phyloP scores from a whole-genome alignment of 2,797 vertebrate species.

The Alauda arvensis region DNA sequence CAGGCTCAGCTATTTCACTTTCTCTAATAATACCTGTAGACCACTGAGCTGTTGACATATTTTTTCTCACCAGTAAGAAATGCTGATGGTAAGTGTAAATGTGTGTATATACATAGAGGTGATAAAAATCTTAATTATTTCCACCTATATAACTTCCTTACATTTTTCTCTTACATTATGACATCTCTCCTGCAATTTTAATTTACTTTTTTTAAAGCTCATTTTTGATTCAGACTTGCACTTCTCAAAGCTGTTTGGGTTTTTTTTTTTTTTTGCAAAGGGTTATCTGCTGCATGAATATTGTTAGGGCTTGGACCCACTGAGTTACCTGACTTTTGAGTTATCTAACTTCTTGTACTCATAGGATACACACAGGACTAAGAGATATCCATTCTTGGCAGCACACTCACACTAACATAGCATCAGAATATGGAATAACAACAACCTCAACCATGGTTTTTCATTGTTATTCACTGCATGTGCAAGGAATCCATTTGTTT shows the following conservation, averaged over 20 bases:
- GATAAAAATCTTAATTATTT: neutral
- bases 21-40: constrained; percentile 7
- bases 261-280: neutral
- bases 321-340: neutral
- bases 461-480: neutral
- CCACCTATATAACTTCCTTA: neutral
- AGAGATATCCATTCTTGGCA: neutral
- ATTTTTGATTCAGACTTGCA: neutral
- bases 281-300: neutral
- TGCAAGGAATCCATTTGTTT: neutral
- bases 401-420: neutral
- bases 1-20: constrained; percentile 30
- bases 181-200: neutral
- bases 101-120: neutral
- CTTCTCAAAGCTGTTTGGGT: neutral
- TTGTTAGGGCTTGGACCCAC: neutral
- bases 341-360: neutral
- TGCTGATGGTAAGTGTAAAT: neutral
- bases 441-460: neutral
- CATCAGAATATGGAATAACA: neutral
- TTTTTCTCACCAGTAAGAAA: constrained; percentile 1
- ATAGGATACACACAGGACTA: neutral
- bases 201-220: neutral
- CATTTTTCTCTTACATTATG: neutral
- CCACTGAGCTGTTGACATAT: neutral